Conservation (phyloP, 2,797 vertebrate species). For the Alca torda region DNA sequence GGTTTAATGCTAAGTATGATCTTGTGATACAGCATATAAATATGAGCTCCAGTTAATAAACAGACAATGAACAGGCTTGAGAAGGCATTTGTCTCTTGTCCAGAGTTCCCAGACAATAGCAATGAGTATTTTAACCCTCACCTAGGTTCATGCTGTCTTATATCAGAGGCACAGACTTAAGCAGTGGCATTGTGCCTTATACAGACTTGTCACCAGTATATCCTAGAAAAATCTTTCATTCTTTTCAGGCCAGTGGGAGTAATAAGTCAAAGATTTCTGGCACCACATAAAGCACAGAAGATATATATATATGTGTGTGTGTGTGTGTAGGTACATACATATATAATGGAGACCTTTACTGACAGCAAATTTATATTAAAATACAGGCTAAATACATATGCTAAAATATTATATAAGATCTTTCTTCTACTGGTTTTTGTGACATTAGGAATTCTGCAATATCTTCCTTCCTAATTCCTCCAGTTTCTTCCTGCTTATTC, state of each 20-base stretch:
- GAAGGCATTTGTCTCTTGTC: background rate
- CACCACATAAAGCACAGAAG: background rate
- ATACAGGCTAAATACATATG: background rate
- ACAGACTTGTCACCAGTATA: background rate
- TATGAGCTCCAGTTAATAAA: background rate
- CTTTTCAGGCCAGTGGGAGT: background rate
- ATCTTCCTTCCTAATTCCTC: background rate
- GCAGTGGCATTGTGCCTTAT: background rate
- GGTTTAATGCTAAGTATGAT: background rate
- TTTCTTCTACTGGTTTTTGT: background rate
- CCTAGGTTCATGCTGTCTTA: background rate
- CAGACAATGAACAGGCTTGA: background rate
- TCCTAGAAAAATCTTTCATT: background rate
- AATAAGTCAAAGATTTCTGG: background rate
- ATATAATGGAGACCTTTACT: background rate
- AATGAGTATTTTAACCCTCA: background rate
- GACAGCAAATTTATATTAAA: background rate
- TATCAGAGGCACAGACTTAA: background rate
- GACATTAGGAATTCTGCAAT: background rate
- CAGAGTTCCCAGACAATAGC: background rate
- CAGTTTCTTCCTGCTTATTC: background rate
- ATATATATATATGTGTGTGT: fast-evolving
- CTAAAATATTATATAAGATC: background rate
- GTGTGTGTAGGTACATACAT: fast-evolving
- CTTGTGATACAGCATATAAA: background rate